Evolutionary conservation across 2,888 invertebrate genomes (phyloP).

Genomic region (Thereva unica): DNA sequence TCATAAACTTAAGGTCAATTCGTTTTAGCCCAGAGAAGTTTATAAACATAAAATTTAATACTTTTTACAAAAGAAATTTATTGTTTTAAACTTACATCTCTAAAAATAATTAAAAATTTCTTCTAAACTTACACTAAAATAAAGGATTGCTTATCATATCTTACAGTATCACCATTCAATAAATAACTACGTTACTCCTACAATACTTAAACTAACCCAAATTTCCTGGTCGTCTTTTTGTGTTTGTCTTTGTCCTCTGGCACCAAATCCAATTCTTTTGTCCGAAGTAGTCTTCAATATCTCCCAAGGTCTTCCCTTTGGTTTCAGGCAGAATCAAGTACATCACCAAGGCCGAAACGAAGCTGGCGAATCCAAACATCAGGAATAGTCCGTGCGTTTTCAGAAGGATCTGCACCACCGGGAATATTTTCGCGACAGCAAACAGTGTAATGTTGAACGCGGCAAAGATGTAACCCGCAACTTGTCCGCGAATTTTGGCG

Average conservation of each 20-base stretch:
- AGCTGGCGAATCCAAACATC: conserved; percentile 69
- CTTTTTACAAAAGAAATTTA: too few relatives aligned
- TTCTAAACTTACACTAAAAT: too few relatives aligned
- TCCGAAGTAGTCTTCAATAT: conserved; percentile 79
- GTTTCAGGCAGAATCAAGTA: conserved; percentile 76
- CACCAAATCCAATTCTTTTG: conserved; percentile 67
- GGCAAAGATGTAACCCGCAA: conserved; percentile 74
- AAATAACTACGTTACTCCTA: too few relatives aligned
- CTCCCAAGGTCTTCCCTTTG: conserved; percentile 69
- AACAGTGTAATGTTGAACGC: conserved; percentile 72
- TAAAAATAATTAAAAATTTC: too few relatives aligned
- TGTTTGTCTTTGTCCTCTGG: conserved; percentile 43
- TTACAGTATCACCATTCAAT: too few relatives aligned
- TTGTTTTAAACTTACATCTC: too few relatives aligned
- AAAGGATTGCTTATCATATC: too few relatives aligned
- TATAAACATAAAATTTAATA: too few relatives aligned
- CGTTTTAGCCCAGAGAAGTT: too few relatives aligned
- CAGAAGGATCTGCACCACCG: conserved; percentile 63
- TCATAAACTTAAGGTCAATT: too few relatives aligned
- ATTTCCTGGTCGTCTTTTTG: conserved; percentile 30
- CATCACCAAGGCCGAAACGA: conserved; percentile 67
- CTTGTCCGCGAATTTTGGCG: conserved; percentile 71
- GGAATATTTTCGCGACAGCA: conserved; percentile 71
- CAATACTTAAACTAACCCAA: too few relatives aligned
- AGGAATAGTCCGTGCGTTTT: conserved; percentile 72